Evolutionary conservation across 2,888 invertebrate species (phyloP).

Genomic region (Cryptocephalus moraei): DNA sequence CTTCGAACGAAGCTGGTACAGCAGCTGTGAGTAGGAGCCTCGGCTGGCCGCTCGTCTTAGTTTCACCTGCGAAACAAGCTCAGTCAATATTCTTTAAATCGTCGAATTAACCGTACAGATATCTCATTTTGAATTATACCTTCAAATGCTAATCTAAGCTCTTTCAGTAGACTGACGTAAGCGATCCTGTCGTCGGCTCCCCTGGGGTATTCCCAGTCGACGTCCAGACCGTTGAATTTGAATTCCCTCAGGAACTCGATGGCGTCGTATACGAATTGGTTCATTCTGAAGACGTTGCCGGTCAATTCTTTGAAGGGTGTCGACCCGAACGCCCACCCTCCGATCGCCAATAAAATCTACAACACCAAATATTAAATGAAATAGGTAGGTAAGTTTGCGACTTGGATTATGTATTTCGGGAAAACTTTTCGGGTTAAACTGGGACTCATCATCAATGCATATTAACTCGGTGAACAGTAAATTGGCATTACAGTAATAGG

Average conservation of each 20-base stretch:
- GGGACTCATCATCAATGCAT: too few relatives aligned
- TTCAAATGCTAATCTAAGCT: constrained; percentile 83
- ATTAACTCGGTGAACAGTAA: too few relatives aligned
- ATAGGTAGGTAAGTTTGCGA: background rate
- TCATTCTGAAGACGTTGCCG: constrained; percentile 85
- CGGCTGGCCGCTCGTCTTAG: constrained; percentile 77
- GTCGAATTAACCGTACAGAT: too few relatives aligned
- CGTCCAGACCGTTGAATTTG: constrained; percentile 85
- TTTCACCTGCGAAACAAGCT: constrained; percentile 31
- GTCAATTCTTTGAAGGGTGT: constrained; percentile 90
- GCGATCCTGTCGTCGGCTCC: constrained; percentile 79
- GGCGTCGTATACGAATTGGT: constrained; percentile 90
- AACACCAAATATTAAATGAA: constrained; percentile 2
- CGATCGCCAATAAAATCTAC: constrained; percentile 74
- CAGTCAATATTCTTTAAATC: too few relatives aligned
- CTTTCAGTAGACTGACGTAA: constrained; percentile 75
- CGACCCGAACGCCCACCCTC: constrained; percentile 95
- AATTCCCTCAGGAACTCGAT: constrained; percentile 86
- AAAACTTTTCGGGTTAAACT: too few relatives aligned
- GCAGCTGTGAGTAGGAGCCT: constrained; percentile 61
- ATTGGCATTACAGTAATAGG: too few relatives aligned
- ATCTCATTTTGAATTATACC: constrained; percentile 28
- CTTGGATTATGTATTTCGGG: background rate
- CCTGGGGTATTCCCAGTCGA: constrained; percentile 91
- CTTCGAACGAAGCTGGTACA: constrained; percentile 88